Evolutionary conservation across 1,140 invertebrate genomes (phyloP).

Genomic region (Camponotus pennsylvanicus): DNA sequence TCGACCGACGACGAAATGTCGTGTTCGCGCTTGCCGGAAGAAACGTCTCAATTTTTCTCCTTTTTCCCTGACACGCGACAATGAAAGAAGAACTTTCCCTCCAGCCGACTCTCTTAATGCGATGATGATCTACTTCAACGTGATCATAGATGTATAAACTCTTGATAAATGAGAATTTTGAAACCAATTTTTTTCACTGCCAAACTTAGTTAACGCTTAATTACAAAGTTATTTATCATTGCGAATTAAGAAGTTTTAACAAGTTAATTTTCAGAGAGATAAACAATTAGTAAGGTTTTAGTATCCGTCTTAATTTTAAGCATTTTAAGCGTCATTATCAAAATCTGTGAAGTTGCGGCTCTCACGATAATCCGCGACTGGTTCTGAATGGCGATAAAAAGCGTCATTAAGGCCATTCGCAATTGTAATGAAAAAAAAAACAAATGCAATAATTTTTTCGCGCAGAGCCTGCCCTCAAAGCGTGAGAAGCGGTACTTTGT

Average conservation of each 20-base stretch:
- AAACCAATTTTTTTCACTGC: not conserved
- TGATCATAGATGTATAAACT: not conserved
- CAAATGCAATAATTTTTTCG: slow-evolving; percentile 31
- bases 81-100: slow-evolving; percentile 8
- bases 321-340: not conserved
- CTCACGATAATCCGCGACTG: slow-evolving; percentile 4
- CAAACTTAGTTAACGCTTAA: not conserved
- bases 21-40: slow-evolving; percentile 43
- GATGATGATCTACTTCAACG: slow-evolving; percentile 13
- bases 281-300: not conserved
- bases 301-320: not conserved
- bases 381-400: not conserved
- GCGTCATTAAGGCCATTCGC: not conserved
- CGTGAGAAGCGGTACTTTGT: slow-evolving; percentile 31
- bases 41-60: slow-evolving; percentile 61
- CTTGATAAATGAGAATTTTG: slow-evolving; percentile 2
- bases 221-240: not conserved
- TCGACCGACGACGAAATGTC: slow-evolving; percentile 33
- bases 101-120: slow-evolving; percentile 18
- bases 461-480: not conserved
- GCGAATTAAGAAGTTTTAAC: not conserved
- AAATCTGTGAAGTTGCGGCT: not conserved
- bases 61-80: slow-evolving; percentile 26
- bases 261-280: slow-evolving; percentile 15
- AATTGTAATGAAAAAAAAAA: slow-evolving; percentile 29